Evolutionary conservation across 2,113 vertebrate species (phyloP), one percentile per base, ranked within the genome.

Genomic region (Hirundichthys speculiger): DNA sequence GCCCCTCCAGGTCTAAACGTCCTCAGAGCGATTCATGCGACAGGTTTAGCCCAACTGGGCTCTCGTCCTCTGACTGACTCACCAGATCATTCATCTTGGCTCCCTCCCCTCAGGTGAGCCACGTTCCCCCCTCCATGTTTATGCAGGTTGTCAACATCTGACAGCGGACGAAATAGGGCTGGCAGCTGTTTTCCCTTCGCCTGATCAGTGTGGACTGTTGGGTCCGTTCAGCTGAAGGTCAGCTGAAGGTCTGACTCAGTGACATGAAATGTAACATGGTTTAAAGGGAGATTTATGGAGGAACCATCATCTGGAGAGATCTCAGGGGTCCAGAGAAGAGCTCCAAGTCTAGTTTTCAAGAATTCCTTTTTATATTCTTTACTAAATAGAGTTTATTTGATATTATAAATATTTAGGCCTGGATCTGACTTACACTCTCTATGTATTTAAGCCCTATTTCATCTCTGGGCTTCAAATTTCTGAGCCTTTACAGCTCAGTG

Each of bases 141-240:
- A 86, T 86, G 82, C 84, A 68, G 62, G 47, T 77, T 88, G 88
- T 88, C 83, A 85, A 75, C 80, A 76, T 69, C 80, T 86, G 81
- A 88, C 75, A 75, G 74, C 5, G 41, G 64, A 58, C 21, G 57
- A 54, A 85, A 72, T 38, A 15, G 55, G 48, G 55, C 71, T 77
- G 68, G 69, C 79, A 60, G 73, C 77, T 63, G 52, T 64, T 49
- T 52, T 53, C 52, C 74, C 47, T 64, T 52, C 55, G 57, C 67
- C 20, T 69, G 57, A 84, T 74, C 71, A 27, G 71, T 64, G 46
- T 66, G 66, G 77, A 75, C 45, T 67, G 62, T 63, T 76, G 69
- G 74, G n/a, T n/a, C n/a, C 68, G 64, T 64, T 69, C 66, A 86
- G 76, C 83, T 77, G 76, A 88, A 90, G 82, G 90, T 88, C 81